Evolutionary conservation across 2,888 invertebrate genomes (phyloP).

Genomic region (Furcula furcula): DNA sequence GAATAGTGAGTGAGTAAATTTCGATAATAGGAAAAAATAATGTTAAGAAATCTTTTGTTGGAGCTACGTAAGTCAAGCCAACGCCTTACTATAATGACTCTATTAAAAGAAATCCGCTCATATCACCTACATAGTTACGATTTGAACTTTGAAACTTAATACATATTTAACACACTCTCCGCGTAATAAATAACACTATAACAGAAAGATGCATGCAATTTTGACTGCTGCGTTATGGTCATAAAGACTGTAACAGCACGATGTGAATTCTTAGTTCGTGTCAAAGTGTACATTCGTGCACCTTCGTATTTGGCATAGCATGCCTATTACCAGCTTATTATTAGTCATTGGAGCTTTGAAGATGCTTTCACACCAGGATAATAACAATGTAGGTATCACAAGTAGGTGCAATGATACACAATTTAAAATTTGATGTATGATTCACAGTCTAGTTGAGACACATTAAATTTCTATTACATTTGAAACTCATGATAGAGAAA

Average conservation of each 20-base stretch:
- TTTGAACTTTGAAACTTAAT: slow-evolving; percentile 25
- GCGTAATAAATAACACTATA: slow-evolving; percentile 12
- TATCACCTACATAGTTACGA: slow-evolving; percentile 11
- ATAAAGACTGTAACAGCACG: slow-evolving; percentile 10
- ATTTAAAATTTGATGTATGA: no score
- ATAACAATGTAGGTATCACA: no score
- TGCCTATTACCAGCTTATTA: slow-evolving; percentile 10
- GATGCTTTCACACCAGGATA: slow-evolving; percentile 25
- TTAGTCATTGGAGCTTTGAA: slow-evolving; percentile 1
- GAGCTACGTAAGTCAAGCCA: slow-evolving; percentile 1
- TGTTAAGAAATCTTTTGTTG: no score
- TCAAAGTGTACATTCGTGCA: slow-evolving; percentile 28
- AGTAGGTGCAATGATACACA: no score
- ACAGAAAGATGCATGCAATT: slow-evolving; percentile 7
- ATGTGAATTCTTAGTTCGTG: slow-evolving; percentile 11
- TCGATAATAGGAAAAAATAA: no score
- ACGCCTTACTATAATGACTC: slow-evolving; percentile 18
- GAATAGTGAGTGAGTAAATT: no score
- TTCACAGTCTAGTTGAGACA: no score
- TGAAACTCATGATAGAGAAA: no score
- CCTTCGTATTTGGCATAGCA: slow-evolving; percentile 19
- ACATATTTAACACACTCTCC: slow-evolving; percentile 14
- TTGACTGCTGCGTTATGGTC: slow-evolving; percentile 5
- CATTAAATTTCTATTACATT: no score
- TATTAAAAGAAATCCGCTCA: slow-evolving; percentile 15